Conservation (phyloP, 2,888 invertebrate genomes). For the Mythimna ferrago region DNA sequence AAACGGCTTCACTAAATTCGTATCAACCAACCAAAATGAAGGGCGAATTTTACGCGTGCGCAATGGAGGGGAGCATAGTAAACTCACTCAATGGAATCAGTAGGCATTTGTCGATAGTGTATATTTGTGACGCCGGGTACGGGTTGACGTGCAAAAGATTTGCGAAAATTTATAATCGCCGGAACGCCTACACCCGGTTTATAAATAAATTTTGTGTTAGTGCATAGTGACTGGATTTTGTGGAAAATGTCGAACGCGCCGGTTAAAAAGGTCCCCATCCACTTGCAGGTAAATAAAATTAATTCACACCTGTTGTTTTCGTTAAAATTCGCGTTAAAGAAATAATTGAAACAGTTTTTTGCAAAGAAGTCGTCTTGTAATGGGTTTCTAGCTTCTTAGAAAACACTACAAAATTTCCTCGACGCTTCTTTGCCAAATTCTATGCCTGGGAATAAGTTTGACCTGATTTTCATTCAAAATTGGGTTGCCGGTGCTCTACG, state of each 20-base stretch:
- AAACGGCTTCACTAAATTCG: conserved; percentile 51
- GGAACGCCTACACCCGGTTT: conserved; percentile 81
- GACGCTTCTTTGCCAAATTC: conserved; percentile 50
- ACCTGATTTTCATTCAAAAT: conserved; percentile 72
- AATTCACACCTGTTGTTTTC: conserved; percentile 81
- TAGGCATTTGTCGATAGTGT: conserved; percentile 76
- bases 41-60: conserved; percentile 85
- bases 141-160: conserved; percentile 56
- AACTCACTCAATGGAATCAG: conserved; percentile 80
- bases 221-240: conserved; percentile 80
- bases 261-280: conserved; percentile 98
- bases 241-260: conserved; percentile 93
- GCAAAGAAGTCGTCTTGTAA: conserved; percentile 9
- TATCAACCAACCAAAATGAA: conserved; percentile 72
- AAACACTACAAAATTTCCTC: conserved; percentile 15
- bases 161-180: conserved; percentile 74
- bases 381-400: conserved; percentile 5
- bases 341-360: conserved; percentile 22
- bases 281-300: conserved; percentile 94
- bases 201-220: conserved; percentile 84
- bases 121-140: conserved; percentile 52
- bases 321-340: conserved; percentile 51
- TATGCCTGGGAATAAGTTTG: conserved; percentile 62
- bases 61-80: conserved; percentile 81
- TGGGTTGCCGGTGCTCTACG: conserved; percentile 52